Evolutionary conservation across 1,140 invertebrate genomes (phyloP), one percentile per base, ranked within the genome.

Genomic region (Nylanderia fulva): DNA sequence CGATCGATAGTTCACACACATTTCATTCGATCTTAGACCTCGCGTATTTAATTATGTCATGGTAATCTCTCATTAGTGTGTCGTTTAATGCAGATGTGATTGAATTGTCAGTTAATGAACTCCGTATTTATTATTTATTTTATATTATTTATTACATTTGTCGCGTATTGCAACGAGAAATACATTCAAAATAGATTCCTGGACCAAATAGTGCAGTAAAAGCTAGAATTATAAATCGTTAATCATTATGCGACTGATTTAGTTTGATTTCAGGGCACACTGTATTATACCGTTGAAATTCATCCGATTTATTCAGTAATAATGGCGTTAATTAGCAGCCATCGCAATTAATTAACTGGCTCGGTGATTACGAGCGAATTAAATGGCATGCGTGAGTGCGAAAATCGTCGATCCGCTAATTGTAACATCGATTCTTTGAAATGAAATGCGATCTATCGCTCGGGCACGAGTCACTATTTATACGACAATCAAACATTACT

Each of bases 311-410:
- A 74, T 60, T 29, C 42, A 42, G 21, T 42, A 18, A 74, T 24
- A 33, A n/a, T 39, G 54, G 21, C 24, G 29, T 63, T 74, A 83
- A 83, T 83, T 83, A 61, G 68, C 58, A 48, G 71, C 71, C 52
- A 39, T 48, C 15, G 71, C 80, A 29, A 75, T 83, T 83, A 83
- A 83, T 83, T 83, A 83, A 52, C 4, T 42, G 36, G 48, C 33
- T 79, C 15, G 21, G 15, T 52, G 45, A 66, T 45, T 21, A n/a
- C 60, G n/a, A 21, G 27, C 42, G 29, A 45, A 79, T 79, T 52
- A 54, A 66, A 21, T 39, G 42, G 61, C 61, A 66, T 61, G 29
- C 33, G 61, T 21, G 29, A 48, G 60, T 29, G 33, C 33, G 15
- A 54, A 68, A 79, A 79, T 79, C 29, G 61, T 66, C 45, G 39